Evolutionary conservation across 1,140 invertebrate species (phyloP).

Genomic region (Pemphigus obesinymphae): DNA sequence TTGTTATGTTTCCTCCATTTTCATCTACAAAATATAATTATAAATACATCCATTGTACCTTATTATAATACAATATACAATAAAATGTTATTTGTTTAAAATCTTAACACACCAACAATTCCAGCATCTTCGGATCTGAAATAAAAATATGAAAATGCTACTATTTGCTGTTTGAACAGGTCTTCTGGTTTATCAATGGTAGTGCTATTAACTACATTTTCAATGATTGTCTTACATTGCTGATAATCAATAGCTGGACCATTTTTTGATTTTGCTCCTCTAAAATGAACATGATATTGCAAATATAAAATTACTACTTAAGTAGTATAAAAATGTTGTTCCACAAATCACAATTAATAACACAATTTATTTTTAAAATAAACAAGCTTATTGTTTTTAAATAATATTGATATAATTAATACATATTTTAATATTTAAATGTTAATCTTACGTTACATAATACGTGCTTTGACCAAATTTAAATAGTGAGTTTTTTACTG

Average conservation of each 20-base stretch:
- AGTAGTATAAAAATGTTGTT: too few species aligned
- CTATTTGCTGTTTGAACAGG: conserved; percentile 62
- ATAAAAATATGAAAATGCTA: conserved; percentile 91
- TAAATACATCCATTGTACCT: neutral
- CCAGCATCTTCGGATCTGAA: conserved; percentile 80
- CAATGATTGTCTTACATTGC: conserved; percentile 40
- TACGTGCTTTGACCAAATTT: conserved; percentile 60
- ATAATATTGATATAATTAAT: neutral
- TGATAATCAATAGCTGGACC: conserved; percentile 26
- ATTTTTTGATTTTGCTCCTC: conserved; percentile 19
- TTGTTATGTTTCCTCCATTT: conserved; percentile 26
- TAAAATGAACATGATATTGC: neutral
- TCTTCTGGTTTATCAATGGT: conserved; percentile 57
- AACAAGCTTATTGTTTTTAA: neutral
- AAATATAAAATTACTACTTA: neutral
- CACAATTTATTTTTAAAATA: neutral
- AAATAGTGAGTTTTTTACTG: conserved; percentile 62
- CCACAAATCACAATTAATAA: too few species aligned
- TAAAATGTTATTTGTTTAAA: neutral
- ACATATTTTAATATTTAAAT: too few species aligned
- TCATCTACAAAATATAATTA: conserved; percentile 10
- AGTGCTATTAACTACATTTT: conserved; percentile 30
- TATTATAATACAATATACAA: neutral
- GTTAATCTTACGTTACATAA: conserved; percentile 55
- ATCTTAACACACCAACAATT: conserved; percentile 57